phyloP scores from a whole-genome alignment of 1,140 invertebrate species.

The Colletes gigas region DNA sequence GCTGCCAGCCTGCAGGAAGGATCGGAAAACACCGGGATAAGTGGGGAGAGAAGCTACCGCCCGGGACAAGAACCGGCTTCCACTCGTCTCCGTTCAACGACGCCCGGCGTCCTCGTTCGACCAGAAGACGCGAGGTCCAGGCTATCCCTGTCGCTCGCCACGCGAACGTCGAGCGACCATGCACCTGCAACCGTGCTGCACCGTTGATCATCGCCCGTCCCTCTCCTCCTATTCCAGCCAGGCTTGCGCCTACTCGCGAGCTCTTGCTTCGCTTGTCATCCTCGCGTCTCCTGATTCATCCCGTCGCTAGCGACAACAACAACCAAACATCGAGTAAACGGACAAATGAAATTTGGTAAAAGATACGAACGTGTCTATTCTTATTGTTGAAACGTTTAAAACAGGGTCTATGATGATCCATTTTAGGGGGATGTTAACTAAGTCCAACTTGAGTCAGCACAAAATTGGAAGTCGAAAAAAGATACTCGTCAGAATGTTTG shows the following conservation, averaged over 20 bases:
- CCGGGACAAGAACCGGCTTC: conserved; percentile 68
- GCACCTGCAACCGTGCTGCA: conserved; percentile 74
- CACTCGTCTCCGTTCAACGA: conserved; percentile 36
- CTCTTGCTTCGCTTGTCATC: conserved; percentile 23
- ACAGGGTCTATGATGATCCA: too few species aligned
- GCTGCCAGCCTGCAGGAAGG: conserved; percentile 19
- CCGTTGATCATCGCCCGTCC: conserved; percentile 54
- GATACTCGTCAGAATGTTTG: too few species aligned
- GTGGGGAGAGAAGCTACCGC: conserved; percentile 56
- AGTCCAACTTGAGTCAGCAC: too few species aligned
- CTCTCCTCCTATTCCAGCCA: background rate
- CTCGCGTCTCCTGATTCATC: conserved; percentile 8
- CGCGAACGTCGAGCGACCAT: conserved; percentile 76
- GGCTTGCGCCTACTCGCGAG: conserved; percentile 28
- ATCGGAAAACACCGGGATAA: conserved; percentile 35
- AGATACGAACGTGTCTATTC: too few species aligned
- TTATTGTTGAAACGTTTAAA: too few species aligned
- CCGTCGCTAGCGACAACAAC: conserved; percentile 24
- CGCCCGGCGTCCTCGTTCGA: conserved; percentile 33
- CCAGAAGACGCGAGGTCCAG: background rate
- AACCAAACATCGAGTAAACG: conserved; percentile 11
- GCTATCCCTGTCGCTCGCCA: conserved; percentile 69
- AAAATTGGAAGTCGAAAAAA: too few species aligned
- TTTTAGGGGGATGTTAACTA: too few species aligned
- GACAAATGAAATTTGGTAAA: too few species aligned